Evolutionary conservation across 2,797 vertebrate genomes (phyloP), one percentile per base, ranked within the genome.

Genomic region (Tympanoctomys barrerae): DNA sequence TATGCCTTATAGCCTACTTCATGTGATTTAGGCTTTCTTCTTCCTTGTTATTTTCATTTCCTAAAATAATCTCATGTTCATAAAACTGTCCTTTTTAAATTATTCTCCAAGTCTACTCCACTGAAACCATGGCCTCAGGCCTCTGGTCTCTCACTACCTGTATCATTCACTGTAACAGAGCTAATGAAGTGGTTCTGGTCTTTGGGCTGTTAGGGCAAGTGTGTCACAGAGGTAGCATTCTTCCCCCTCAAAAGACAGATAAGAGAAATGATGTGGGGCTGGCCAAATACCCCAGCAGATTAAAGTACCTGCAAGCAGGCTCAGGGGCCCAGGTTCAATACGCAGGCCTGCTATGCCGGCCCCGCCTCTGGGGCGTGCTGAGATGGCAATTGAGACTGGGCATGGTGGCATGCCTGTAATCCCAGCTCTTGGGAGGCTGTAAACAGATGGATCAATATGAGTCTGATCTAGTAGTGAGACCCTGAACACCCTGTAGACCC

Each of bases 1-100:
- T 64, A 36, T 68, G 77, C 14, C 26, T 92, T 94, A 78, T 73
- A 92, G 62, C 18, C 80, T 97, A 73, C 49, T 85, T 95, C 54
- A n/a, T 88, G 10, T 94, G 66, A 81, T 82, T 6, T 7, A 92
- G 33, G 59, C 36, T 90, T 85, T 84, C 52, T 94, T 94, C 88
- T 78, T 88, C 31, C 77, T 87, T 52, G 85, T 95, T 68, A 86
- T 62, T 87, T 4, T 92, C 61, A 84, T 24, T 95, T 88, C 92
- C 54, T 80, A 85, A 88, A 59, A 90, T 73, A 64, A 92, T 22
- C 26, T 86, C 9, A 13, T 75, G 52, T 70, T 96, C 61, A 88
- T 52, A 91, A 93, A 68, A 59, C 73, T 33, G 49, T 70, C 26
- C 61, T 92, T 92, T 92, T 86, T 24, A 70, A 88, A 70, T 79